Conservation (phyloP, 2,797 vertebrate species). For the Limnodromus scolopaceus region DNA sequence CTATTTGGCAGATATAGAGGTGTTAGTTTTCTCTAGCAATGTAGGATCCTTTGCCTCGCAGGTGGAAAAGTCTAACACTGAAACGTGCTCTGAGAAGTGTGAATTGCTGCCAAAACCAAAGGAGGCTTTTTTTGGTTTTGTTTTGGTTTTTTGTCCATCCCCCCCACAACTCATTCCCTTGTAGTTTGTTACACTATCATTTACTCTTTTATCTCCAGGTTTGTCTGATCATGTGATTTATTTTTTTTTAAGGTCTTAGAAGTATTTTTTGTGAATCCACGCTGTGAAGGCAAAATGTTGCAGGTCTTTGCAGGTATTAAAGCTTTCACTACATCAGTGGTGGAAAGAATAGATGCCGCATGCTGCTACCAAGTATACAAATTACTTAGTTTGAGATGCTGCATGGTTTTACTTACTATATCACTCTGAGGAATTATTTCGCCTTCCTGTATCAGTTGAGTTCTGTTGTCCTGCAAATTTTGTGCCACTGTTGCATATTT, state of each 20-base stretch:
- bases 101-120: conserved; percentile 5
- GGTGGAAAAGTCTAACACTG: conserved; percentile 14
- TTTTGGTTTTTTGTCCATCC: not conserved
- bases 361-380: not conserved
- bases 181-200: not conserved
- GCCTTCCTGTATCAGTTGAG: not conserved
- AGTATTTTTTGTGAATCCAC: not conserved
- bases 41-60: not conserved
- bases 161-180: not conserved
- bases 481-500: not conserved
- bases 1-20: not conserved
- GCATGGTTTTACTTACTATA: conserved; percentile 25
- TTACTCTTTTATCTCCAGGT: not conserved
- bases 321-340: not conserved
- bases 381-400: not conserved
- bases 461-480: conserved; percentile 24
- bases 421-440: not conserved
- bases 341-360: not conserved
- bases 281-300: not conserved
- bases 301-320: not conserved
- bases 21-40: not conserved
- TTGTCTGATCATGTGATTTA: not conserved
- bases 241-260: conserved; percentile 12
- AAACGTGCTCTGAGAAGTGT: not conserved
- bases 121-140: not conserved